phyloP scores from a whole-genome alignment of 2,888 invertebrate genomes.

The Saturnia japonica region DNA sequence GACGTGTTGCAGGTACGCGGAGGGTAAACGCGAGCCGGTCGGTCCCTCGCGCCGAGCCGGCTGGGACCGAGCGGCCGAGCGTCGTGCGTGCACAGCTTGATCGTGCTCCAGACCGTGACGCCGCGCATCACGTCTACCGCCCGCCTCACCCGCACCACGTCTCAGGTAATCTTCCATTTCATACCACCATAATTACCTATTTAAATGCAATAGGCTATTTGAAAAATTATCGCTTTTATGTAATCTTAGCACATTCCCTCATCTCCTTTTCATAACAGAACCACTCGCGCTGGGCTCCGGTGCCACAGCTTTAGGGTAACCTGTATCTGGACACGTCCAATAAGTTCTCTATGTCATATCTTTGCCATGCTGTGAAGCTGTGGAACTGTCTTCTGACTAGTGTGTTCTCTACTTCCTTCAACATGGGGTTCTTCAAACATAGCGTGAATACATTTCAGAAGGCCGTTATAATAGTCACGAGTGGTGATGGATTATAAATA shows the following conservation, averaged over 20 bases:
- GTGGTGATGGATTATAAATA: too few species aligned
- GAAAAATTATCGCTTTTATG: neutral
- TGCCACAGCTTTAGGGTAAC: too few species aligned
- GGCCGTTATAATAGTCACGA: too few species aligned
- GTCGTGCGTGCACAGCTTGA: conserved; percentile 77
- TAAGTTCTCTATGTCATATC: too few species aligned
- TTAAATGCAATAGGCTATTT: neutral
- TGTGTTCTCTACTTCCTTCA: too few species aligned
- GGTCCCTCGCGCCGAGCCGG: conserved; percentile 41
- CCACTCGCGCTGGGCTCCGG: too few species aligned
- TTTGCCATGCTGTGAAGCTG: too few species aligned
- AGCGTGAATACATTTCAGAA: too few species aligned
- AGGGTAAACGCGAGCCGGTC: conserved; percentile 57
- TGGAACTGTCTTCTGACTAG: too few species aligned
- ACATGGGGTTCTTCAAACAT: too few species aligned
- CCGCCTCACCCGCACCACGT: conserved; percentile 70
- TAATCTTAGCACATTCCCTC: neutral
- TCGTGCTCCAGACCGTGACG: conserved; percentile 73
- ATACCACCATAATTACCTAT: neutral
- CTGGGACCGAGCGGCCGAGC: conserved; percentile 72
- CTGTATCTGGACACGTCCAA: too few species aligned
- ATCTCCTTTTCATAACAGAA: too few species aligned
- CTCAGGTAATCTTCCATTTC: conserved; percentile 56
- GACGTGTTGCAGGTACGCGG: conserved; percentile 65
- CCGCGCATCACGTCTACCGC: conserved; percentile 68